Base-by-base conservation (phyloP, 1,140 invertebrate genomes). In the Drosophila parvula region DNA sequence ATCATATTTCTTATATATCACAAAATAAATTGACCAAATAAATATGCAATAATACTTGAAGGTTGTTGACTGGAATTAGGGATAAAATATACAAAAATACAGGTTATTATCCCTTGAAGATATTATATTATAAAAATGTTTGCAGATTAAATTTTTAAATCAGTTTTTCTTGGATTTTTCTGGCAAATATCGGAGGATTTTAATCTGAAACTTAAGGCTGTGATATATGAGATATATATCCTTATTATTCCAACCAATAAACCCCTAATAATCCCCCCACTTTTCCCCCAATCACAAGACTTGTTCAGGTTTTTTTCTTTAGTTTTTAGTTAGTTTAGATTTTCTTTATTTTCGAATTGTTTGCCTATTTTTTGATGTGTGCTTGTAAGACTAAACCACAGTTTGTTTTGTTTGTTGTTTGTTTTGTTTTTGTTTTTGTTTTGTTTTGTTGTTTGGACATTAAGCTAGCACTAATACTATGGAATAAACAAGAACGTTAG, bases 381-480 rank as follows among this genome's bases (percentile, higher is more conserved):
- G 59, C 58, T 57, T 82, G 53, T 88, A 89, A 90, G 78, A 90
- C 88, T 91, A 91, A 89, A 90, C 89, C 89, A 90, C 89, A 91
- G 89, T 90, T 90, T 82, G 79, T 91, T 84, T 86, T 84, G 69
- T 85, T 81, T 50, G 22, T 68, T 68, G 50, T 68, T 64, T 79
- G 56, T 70, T 65, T 64, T 80, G 57, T 73, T 71, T 61, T n/a
- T n/a, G n/a, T n/a, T 61, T 56, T 67, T 64, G n/a, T 56, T 22
- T 68, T 61, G 64, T 50, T 50, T 69, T 74, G 56, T 74, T 61
- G 57, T 55, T 62, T 74, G 47, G 47, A 58, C 44, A 74, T 82
- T 88, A 76, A 47, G 47, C 38, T 65, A 67, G 55, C 56, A 43
- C 57, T 78, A 69, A 79, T 71, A 57, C 65, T 74, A 69, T 61